Evolutionary conservation across 2,797 vertebrate species (phyloP).

Genomic region (Tinamus major): DNA sequence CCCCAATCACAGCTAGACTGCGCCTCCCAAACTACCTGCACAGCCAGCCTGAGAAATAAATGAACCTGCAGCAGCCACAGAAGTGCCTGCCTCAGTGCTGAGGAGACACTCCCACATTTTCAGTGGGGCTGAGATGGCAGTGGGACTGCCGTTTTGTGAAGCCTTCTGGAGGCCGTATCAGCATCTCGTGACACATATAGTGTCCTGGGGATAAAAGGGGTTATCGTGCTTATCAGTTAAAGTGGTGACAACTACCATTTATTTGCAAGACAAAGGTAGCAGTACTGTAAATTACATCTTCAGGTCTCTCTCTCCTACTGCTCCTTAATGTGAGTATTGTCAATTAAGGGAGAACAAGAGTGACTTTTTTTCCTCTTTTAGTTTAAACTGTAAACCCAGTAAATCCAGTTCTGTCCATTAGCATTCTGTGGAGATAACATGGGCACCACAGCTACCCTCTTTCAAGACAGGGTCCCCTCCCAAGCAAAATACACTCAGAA

Average conservation of each 20-base stretch:
- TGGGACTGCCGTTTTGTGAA: background rate
- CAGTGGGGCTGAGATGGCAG: accelerated
- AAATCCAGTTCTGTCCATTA: background rate
- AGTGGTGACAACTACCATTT: background rate
- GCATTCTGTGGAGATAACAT: accelerated
- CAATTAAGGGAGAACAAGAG: background rate
- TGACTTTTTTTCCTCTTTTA: background rate
- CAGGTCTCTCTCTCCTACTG: background rate
- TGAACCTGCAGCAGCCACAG: background rate
- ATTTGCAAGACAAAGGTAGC: background rate
- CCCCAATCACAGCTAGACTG: background rate
- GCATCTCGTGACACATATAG: background rate
- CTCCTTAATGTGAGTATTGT: background rate
- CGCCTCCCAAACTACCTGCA: background rate
- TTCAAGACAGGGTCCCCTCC: background rate
- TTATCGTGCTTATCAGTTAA: background rate
- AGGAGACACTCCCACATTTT: background rate
- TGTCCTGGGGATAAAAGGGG: background rate
- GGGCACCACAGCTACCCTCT: background rate
- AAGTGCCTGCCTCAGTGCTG: accelerated
- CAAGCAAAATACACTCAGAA: background rate
- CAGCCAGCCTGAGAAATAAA: background rate
- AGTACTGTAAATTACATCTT: accelerated
- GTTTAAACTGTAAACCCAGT: background rate
- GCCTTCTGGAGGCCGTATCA: background rate